A percentile compares a stretch with the other conserved stretches of the same genome.
Conservation (phyloP, 2,888 invertebrate genomes). For the Matsumyia berberina region DNA sequence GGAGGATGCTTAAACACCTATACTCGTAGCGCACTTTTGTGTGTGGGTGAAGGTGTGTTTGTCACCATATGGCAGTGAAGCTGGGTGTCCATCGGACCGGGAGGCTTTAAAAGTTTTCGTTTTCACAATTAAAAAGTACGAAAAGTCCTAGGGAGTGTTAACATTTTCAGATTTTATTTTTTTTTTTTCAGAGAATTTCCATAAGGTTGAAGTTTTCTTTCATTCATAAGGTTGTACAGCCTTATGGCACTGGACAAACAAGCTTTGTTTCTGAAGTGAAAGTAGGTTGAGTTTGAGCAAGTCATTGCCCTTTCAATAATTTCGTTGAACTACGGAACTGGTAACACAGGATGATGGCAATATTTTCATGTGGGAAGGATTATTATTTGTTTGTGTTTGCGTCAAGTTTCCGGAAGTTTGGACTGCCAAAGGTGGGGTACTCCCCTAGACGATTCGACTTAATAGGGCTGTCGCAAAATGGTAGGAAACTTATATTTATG, state of each 20-base stretch:
- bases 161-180: background rate
- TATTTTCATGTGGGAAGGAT: background rate
- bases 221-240: constrained; percentile 21
- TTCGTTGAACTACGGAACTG: constrained; percentile 19
- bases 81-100: background rate
- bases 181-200: background rate
- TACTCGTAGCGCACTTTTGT: background rate
- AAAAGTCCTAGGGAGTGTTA: constrained; percentile 4
- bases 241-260: constrained; percentile 23
- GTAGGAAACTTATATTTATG: too few species aligned
- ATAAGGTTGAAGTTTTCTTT: constrained; percentile 24
- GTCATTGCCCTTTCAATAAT: constrained; percentile 35
- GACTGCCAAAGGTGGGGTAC: too few species aligned
- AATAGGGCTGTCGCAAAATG: too few species aligned
- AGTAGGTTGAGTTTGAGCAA: constrained; percentile 27
- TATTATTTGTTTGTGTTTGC: constrained; percentile 5
- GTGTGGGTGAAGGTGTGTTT: background rate
- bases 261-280: constrained; percentile 18
- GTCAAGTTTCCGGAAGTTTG: background rate
- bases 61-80: constrained; percentile 22
- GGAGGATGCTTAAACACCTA: background rate
- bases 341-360: constrained; percentile 1
- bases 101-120: constrained; percentile 19
- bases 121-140: constrained; percentile 30
- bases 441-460: too few species aligned